phyloP scores from a whole-genome alignment of 2,113 vertebrate species.

The Cyphomyrus plagiostoma region DNA sequence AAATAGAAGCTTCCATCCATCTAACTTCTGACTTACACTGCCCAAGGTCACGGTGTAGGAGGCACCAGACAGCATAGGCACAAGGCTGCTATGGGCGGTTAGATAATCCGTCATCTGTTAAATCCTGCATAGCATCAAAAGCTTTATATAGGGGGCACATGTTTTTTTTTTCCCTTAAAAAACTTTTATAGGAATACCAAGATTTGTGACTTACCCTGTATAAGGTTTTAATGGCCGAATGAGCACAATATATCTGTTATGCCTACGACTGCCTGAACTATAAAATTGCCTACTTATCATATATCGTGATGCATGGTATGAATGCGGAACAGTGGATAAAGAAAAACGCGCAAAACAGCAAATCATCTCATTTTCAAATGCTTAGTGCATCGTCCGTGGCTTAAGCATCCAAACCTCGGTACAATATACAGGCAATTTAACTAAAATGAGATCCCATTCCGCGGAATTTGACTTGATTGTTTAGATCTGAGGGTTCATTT shows the following conservation, averaged over 20 bases:
- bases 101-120: background rate
- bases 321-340: slow-evolving; percentile 12
- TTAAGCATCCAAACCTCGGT: slow-evolving; percentile 7
- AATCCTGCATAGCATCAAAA: background rate
- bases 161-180: background rate
- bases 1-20: background rate
- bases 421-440: slow-evolving; percentile 18
- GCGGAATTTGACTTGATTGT: slow-evolving; percentile 48
- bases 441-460: slow-evolving; percentile 33
- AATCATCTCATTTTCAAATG: slow-evolving; percentile 16
- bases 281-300: background rate
- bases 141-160: background rate
- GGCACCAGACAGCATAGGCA: background rate
- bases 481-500: slow-evolving; percentile 21
- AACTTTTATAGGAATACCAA: background rate
- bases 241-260: slow-evolving; percentile 9
- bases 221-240: background rate
- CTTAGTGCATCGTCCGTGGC: background rate
- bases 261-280: background rate
- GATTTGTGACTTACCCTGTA: background rate
- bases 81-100: background rate
- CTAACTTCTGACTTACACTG: background rate
- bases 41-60: background rate
- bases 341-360: slow-evolving; percentile 7
- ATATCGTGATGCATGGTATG: slow-evolving; percentile 9